Conservation (phyloP, 2,888 invertebrate species). For the Mesorhabditis spiculigera region DNA sequence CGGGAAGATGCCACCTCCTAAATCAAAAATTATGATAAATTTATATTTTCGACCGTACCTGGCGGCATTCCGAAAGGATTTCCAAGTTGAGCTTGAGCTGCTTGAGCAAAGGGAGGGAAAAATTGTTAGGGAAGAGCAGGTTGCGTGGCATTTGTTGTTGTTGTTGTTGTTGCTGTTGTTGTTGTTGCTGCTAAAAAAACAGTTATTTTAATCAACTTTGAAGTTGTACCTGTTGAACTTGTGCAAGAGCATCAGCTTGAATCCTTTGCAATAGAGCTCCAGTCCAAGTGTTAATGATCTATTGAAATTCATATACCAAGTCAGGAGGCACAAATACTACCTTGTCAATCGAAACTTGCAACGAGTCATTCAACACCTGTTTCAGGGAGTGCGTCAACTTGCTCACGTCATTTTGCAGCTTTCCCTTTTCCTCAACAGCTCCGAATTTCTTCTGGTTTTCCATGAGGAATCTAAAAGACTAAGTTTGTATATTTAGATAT, state of each 20-base stretch:
- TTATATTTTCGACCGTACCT: background rate
- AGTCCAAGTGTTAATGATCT: background rate
- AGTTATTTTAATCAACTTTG: background rate
- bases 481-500: background rate
- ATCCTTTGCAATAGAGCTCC: constrained; percentile 6
- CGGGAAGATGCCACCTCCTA: constrained; percentile 35
- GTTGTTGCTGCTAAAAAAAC: background rate
- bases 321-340: constrained; percentile 61
- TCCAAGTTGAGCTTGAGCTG: background rate
- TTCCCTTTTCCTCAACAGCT: background rate
- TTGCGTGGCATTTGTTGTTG: background rate
- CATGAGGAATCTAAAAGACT: background rate
- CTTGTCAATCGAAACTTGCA: constrained; percentile 81
- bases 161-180: background rate
- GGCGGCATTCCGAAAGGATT: constrained; percentile 16
- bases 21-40: background rate
- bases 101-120: constrained; percentile 7
- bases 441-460: background rate
- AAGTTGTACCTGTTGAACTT: constrained; percentile 1
- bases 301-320: background rate
- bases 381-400: constrained; percentile 86
- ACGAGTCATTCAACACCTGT: constrained; percentile 79
- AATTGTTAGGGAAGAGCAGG: background rate
- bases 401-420: constrained; percentile 62
- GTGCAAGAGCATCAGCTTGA: background rate